Conservation (phyloP, 1,140 invertebrate genomes). For the Panagrolaimus sp. region DNA sequence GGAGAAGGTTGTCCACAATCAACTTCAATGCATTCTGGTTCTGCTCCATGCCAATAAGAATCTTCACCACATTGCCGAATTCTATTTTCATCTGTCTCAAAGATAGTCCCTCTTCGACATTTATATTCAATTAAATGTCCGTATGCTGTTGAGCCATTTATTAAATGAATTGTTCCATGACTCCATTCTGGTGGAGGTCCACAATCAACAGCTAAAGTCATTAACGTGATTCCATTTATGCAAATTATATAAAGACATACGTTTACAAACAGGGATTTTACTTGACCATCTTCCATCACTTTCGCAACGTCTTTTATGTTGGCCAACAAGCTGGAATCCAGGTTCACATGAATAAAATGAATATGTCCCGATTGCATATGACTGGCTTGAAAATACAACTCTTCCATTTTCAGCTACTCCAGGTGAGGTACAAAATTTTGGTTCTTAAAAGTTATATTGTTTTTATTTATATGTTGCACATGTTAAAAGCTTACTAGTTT, state of each 20-base stretch:
- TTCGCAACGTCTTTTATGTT: constrained; percentile 20
- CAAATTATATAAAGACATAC: neutral
- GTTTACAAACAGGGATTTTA: constrained; percentile 12
- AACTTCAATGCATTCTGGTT: constrained; percentile 23
- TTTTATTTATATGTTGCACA: neutral
- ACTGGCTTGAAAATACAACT: constrained; percentile 35
- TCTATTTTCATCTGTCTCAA: neutral
- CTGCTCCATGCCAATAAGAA: constrained; percentile 13
- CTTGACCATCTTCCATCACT: constrained; percentile 10
- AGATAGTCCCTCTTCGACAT: neutral
- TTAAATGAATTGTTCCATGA: neutral
- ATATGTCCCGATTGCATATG: constrained; percentile 36
- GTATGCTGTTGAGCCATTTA: neutral
- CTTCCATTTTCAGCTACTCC: constrained; percentile 30
- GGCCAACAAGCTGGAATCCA: constrained; percentile 23
- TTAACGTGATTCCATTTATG: neutral
- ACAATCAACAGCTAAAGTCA: constrained; percentile 6
- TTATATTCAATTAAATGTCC: neutral
- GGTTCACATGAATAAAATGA: constrained; percentile 38
- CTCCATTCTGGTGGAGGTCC: constrained; percentile 1
- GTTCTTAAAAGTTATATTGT: constrained; percentile 31
- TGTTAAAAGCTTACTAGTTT: constrained; percentile 26
- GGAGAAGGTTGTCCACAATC: constrained; percentile 36
- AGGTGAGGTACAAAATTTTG: constrained; percentile 39
- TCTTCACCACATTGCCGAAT: constrained; percentile 12